Evolutionary conservation across 2,888 invertebrate species (phyloP).

Genomic region (Acronicta leporina): DNA sequence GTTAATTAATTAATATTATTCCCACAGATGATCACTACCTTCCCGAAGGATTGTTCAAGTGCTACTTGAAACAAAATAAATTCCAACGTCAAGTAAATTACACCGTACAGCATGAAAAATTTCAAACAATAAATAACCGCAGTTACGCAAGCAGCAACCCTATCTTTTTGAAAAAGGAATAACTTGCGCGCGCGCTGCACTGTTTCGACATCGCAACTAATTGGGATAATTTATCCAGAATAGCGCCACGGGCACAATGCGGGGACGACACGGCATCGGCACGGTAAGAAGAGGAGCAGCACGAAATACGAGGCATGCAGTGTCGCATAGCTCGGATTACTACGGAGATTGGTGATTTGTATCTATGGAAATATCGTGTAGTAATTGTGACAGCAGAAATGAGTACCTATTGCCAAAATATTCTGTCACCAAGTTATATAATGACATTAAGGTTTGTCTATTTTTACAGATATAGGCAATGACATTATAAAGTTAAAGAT

Average conservation of each 20-base stretch:
- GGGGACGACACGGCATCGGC: slow-evolving; percentile 25
- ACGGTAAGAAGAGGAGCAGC: slow-evolving; percentile 20
- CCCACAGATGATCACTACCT: background rate
- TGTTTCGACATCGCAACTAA: slow-evolving; percentile 68
- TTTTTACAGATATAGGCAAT: no score
- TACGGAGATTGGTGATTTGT: slow-evolving; percentile 72
- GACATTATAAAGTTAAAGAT: no score
- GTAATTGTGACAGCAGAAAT: slow-evolving; percentile 50
- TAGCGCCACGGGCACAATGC: slow-evolving; percentile 42
- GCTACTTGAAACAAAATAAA: slow-evolving; percentile 11
- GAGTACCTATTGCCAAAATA: no score
- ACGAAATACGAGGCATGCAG: slow-evolving; percentile 50
- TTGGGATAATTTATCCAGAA: slow-evolving; percentile 76
- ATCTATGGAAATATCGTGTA: slow-evolving; percentile 35
- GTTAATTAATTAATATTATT: no score
- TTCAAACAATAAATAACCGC: slow-evolving; percentile 49
- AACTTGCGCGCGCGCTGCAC: slow-evolving; percentile 51
- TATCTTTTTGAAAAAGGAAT: slow-evolving; percentile 54
- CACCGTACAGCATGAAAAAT: slow-evolving; percentile 43
- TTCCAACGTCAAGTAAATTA: slow-evolving; percentile 39
- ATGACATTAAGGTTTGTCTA: no score
- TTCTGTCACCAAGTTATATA: no score
- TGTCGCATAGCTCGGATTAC: slow-evolving; percentile 71
- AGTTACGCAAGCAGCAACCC: slow-evolving; percentile 51
- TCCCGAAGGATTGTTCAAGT: background rate